These are phyloP conservation scores for Philypnodon macrostomus DNA, from an alignment of 2,797 vertebrate genomes.

Conservation along the genomic window DNA sequence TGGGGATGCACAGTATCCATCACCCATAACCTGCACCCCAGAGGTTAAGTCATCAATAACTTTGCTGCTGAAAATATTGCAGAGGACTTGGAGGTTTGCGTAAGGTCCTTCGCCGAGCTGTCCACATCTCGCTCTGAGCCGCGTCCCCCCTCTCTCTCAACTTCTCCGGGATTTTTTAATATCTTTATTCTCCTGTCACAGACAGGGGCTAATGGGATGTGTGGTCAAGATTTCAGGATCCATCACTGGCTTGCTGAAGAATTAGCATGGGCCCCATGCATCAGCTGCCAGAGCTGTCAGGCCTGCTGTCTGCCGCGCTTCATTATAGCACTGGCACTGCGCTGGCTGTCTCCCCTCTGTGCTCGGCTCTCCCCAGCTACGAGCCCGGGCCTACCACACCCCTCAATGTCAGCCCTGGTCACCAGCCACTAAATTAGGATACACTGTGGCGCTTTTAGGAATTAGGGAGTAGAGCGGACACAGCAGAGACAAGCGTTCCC, in stretches of 20 bases:
- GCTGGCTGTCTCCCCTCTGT: conserved; percentile 81
- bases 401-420: conserved; percentile 82
- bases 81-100: conserved; percentile 76
- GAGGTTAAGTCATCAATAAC: conserved; percentile 84
- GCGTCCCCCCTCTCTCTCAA: conserved; percentile 62
- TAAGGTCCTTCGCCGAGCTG: conserved; percentile 76
- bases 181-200: conserved; percentile 92
- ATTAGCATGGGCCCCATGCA: conserved; percentile 93
- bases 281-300: conserved; percentile 99
- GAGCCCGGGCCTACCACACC: conserved; percentile 79
- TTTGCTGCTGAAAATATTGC: conserved; percentile 74
- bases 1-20: conserved; percentile 76
- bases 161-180: conserved; percentile 68
- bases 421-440: conserved; percentile 81
- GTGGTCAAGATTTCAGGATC: conserved; percentile 99
- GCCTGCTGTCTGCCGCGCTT: conserved; percentile 80
- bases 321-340: conserved; percentile 83
- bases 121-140: conserved; percentile 51
- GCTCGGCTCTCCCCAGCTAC: conserved; percentile 59
- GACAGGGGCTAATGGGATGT: conserved; percentile 98
- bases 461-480: conserved; percentile 73
- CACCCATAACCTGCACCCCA: conserved; percentile 79
- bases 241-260: conserved; percentile 91
- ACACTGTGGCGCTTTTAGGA: conserved; percentile 74
- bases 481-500: conserved; percentile 61